Evolutionary conservation across 2,113 vertebrate species (phyloP).

Genomic region (Leiothrix lutea): DNA sequence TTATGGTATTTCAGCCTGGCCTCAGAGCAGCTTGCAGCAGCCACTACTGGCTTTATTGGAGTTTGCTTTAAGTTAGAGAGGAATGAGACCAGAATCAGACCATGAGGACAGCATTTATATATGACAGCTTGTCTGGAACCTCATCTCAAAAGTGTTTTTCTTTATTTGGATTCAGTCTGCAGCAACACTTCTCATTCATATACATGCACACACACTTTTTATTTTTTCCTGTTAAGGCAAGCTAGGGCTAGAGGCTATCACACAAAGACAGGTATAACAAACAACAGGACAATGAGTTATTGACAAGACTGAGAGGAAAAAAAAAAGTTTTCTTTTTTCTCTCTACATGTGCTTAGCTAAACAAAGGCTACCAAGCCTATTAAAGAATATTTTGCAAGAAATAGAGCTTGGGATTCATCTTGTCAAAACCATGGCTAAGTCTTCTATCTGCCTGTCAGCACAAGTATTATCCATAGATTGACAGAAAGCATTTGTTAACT

Average conservation of each 20-base stretch:
- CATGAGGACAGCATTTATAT: not conserved
- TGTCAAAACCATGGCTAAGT: not conserved
- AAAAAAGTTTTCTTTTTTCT: not conserved
- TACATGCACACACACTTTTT: not conserved
- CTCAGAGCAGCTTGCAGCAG: not conserved
- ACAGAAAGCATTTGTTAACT: not conserved
- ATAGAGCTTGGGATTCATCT: not conserved
- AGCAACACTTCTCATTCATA: not conserved
- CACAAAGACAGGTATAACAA: not conserved
- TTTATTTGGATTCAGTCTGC: not conserved
- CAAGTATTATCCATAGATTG: not conserved
- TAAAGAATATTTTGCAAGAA: slow-evolving; percentile 14
- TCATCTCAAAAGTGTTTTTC: not conserved
- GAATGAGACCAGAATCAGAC: not conserved
- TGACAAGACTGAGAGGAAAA: not conserved
- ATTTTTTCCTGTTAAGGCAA: not conserved
- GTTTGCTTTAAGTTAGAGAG: not conserved
- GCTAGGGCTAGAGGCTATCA: not conserved
- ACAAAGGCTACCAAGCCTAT: not conserved
- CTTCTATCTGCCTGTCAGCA: not conserved
- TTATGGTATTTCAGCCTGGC: not conserved
- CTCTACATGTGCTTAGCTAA: not conserved
- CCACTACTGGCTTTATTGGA: not conserved
- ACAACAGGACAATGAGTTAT: not conserved
- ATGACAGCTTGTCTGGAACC: not conserved